Evolutionary conservation across 2,888 invertebrate genomes (phyloP), one percentile per base, ranked within the genome.

Genomic region (Holacanthella duospinosa): DNA sequence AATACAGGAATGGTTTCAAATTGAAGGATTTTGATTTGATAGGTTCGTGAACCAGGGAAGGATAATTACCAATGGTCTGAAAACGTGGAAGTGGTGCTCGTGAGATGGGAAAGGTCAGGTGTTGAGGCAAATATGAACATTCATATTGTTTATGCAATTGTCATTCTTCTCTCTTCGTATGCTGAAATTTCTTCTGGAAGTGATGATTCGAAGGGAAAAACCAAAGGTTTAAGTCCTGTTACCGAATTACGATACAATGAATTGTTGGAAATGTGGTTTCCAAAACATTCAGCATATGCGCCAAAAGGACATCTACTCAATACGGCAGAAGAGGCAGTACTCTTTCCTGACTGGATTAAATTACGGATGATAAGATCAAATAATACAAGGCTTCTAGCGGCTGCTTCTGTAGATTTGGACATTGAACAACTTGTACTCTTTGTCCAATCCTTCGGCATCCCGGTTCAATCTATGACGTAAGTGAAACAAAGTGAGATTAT

Each of bases 371-470:
- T 86, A 59, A 82, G 92, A 16, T 90, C 92, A 0, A 86, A 86
- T 44, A 87, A 92, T 2, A 82, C 87, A 1, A 80, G 86, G 56
- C 80, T 96, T 28, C 86, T 95, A 29, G 88, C 89, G 73, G 89
- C 91, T 0, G 94, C 93, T 0, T 81, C 95, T 29, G 82, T 86
- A 60, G 91, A 89, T 71, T 79, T 95, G 66, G 89, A 93, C 60
- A 88, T 93, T 0, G 85, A 87, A 62, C 93, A 95, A 77, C 81
- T 95, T 60, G 88, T 95, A 9, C 80, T 95, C 12, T 95, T 94
- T 77, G 91, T 95, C 61, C 95, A 95, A 78, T 93, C 93, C 21
- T 96, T 95, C 77, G 96, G 95, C 27, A 91, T 95, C 75, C 95
- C 95, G 0, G 88, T 93, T 0, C 81, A 84, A 60, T 88, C 90